A percentile compares a stretch with the other conserved stretches of the same genome.
These are phyloP conservation scores for Platorchestia sp. DNA, from an alignment of 1,140 invertebrate genomes.

Conservation along the genomic window DNA sequence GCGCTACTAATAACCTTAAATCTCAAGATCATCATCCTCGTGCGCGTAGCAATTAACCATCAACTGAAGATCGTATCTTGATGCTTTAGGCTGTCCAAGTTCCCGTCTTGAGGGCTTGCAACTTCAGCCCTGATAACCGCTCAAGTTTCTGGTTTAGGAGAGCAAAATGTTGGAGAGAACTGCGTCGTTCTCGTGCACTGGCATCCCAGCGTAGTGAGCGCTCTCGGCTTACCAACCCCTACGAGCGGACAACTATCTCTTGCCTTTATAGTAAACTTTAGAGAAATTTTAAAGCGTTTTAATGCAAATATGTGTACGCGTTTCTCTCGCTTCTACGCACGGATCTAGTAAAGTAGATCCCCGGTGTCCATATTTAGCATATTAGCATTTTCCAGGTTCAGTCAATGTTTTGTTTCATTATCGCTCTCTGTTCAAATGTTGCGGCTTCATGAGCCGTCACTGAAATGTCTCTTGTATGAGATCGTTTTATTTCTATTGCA, in stretches of 20 bases:
- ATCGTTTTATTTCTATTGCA: neutral
- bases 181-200: neutral
- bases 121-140: neutral
- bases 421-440: neutral
- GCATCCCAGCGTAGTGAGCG: neutral
- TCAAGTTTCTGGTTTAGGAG: neutral
- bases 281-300: too few species aligned
- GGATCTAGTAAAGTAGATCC: neutral
- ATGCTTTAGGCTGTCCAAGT: neutral
- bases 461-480: neutral
- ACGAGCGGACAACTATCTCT: too few species aligned
- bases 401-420: neutral
- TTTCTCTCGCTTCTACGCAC: neutral
- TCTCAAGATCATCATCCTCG: neutral
- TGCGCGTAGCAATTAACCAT: neutral
- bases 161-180: neutral
- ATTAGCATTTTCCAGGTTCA: neutral
- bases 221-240: neutral
- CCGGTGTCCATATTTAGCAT: neutral
- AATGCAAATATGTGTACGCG: neutral
- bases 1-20: neutral
- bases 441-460: neutral
- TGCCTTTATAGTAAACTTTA: too few species aligned
- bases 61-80: neutral
- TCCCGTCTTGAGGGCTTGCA: neutral